Base-by-base conservation (phyloP, 1,140 invertebrate genomes). In the Cherax destructor region DNA sequence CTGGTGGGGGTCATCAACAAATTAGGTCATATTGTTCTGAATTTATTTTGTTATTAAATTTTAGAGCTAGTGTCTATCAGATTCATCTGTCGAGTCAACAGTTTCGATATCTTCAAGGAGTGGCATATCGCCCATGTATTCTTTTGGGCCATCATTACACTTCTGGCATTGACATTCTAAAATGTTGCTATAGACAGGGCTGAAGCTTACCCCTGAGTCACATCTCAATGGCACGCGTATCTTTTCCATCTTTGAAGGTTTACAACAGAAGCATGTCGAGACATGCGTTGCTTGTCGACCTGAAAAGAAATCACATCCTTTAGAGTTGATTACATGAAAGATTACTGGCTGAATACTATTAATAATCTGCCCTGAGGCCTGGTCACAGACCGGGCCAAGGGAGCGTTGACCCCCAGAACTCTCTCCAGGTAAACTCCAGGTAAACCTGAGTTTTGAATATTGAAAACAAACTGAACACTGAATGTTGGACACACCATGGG, bases 241-340 rank as follows among this genome's bases (percentile, higher is more conserved):
- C 80, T 93, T 85, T 47, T 91, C 91, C 41, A 88, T 91, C 18
- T 84, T 83, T 72, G 89, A 86, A 4, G 93, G 88, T 76, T 92
- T 91, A 80, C 93, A 93, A 72, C 93, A 93, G 61, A 72, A 89
- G 59, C 93, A 93, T 10, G 91, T 91, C 41, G 91, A 80, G 9
- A 88, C 59, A 24, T 92, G 83, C 0, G 16, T 24, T 24, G 80
- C 87, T 72, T 49, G 80, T 24, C 83, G 83, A 72, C 90, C 87
- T 85, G 47, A 49, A 72, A 69, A 30, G 56, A 49, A 52, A 50
- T 41, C 30, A 41, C 30, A 41, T 0, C 30, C 30, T 41, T 41
- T 47, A 56, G 11, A 83, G 11, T 41, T 11, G 0, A 52, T n/a
- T 24, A 65, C 50, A 24, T 21, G 49, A 50, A 13, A 24, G 4